phyloP scores from a whole-genome alignment of 2,113 vertebrate species.

The Semicossyphus pulcher region DNA sequence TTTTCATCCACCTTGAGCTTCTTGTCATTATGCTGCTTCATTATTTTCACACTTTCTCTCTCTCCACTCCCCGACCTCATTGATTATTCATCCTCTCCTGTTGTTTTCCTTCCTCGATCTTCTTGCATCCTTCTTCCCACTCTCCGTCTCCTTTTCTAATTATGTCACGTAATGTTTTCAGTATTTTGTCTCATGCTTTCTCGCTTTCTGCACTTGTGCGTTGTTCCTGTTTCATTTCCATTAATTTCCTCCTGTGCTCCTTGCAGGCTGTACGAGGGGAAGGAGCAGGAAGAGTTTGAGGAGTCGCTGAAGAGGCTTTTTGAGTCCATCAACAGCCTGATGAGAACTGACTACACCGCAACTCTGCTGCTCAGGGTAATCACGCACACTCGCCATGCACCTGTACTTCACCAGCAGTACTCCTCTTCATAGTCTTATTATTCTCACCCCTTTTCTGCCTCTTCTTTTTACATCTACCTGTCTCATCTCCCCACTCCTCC shows the following conservation, averaged over 20 bases:
- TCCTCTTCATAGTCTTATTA: constrained; percentile 2
- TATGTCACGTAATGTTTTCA: background rate
- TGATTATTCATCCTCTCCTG: background rate
- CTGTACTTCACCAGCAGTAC: background rate
- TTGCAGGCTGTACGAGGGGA: constrained; percentile 94
- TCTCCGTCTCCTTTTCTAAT: background rate
- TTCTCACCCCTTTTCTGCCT: background rate
- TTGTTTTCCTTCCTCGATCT: constrained; percentile 8
- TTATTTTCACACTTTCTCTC: background rate
- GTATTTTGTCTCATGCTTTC: background rate
- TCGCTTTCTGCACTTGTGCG: background rate
- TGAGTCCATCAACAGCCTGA: constrained; percentile 97
- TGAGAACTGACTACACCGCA: constrained; percentile 91
- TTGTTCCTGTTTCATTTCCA: constrained; percentile 9
- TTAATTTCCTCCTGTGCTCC: constrained; percentile 5
- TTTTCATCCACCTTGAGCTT: background rate
- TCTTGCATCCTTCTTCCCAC: background rate
- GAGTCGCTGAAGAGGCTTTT: constrained; percentile 94
- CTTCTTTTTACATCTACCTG: background rate
- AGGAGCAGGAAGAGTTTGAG: constrained; percentile 96
- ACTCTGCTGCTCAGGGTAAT: constrained; percentile 91
- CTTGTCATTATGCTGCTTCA: background rate
- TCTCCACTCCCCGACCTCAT: background rate
- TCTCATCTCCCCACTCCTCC: constrained; percentile 11
- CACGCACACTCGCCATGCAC: background rate